A percentile compares a stretch with the other conserved stretches of the same genome.
Conservation (phyloP, 2,797 vertebrate species). For the Denticeps clupeoides region DNA sequence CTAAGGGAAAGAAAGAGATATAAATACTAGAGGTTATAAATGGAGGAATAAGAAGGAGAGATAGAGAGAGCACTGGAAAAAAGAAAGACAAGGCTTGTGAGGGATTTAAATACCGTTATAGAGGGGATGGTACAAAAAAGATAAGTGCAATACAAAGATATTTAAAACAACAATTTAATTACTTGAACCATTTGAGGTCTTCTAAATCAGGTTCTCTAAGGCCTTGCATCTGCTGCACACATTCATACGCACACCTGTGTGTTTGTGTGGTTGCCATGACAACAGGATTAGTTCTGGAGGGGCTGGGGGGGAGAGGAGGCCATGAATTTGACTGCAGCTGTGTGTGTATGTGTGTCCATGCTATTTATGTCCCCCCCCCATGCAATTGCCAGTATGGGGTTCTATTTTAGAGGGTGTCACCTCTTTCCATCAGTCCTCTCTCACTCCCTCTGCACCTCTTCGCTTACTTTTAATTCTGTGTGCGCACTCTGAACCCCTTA, state of each 20-base stretch:
- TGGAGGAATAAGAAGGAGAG: neutral
- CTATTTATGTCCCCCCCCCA: constrained; percentile 30
- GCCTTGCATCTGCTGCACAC: too few relatives aligned
- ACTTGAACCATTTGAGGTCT: too few relatives aligned
- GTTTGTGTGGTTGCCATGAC: constrained; percentile 37
- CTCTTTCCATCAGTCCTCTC: constrained; percentile 4
- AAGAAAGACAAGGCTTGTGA: neutral
- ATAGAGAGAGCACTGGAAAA: neutral
- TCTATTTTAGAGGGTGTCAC: constrained; percentile 23
- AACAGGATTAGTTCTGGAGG: constrained; percentile 36
- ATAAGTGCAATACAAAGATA: too few relatives aligned
- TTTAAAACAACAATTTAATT: too few relatives aligned
- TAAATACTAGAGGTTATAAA: neutral
- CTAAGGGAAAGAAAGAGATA: neutral
- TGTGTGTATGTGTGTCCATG: constrained; percentile 13
- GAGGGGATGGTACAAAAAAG: too few relatives aligned
- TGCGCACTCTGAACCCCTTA: too few relatives aligned
- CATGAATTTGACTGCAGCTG: constrained; percentile 36
- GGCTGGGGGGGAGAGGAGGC: constrained; percentile 27
- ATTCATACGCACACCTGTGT: constrained; percentile 27
- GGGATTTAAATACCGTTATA: too few relatives aligned
- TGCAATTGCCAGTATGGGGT: constrained; percentile 16
- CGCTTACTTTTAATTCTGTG: constrained; percentile 8
- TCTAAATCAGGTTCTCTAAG: too few relatives aligned
- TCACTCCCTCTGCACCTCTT: constrained; percentile 6